Percentiles rank a stretch among this genome's conserved stretches.
Evolutionary conservation across 2,888 invertebrate genomes (phyloP).

Genomic region (Callimorpha dominula): DNA sequence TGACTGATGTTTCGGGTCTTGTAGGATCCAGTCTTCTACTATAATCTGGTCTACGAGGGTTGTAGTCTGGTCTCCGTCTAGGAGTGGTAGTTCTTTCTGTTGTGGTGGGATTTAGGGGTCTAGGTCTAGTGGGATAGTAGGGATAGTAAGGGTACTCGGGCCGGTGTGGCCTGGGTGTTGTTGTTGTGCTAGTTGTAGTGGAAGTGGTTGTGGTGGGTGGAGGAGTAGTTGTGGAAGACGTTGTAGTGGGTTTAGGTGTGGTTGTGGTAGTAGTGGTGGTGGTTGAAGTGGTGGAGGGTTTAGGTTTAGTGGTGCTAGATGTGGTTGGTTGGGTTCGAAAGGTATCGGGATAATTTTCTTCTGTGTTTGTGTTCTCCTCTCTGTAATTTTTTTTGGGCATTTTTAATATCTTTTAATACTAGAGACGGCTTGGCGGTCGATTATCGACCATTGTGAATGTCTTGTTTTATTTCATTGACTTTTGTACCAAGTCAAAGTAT

Average conservation of each 20-base stretch:
- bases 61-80: constrained; percentile 30
- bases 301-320: constrained; percentile 45
- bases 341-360: constrained; percentile 36
- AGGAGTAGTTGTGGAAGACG: constrained; percentile 30
- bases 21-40: constrained; percentile 28
- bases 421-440: too few relatives aligned
- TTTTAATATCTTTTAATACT: not conserved
- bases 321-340: constrained; percentile 33
- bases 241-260: constrained; percentile 37
- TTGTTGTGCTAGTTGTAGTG: constrained; percentile 30
- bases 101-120: constrained; percentile 22
- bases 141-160: constrained; percentile 37
- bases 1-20: constrained; percentile 20
- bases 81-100: constrained; percentile 20
- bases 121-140: constrained; percentile 41
- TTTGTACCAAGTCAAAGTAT: too few relatives aligned
- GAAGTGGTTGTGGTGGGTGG: constrained; percentile 33
- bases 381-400: constrained; percentile 44
- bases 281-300: constrained; percentile 42
- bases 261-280: constrained; percentile 44
- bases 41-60: constrained; percentile 38
- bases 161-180: constrained; percentile 18
- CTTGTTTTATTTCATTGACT: too few relatives aligned
- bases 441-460: too few relatives aligned
- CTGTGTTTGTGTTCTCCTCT: constrained; percentile 61